Conservation (phyloP, 2,888 invertebrate genomes). For the Ochropleura leucogaster region DNA sequence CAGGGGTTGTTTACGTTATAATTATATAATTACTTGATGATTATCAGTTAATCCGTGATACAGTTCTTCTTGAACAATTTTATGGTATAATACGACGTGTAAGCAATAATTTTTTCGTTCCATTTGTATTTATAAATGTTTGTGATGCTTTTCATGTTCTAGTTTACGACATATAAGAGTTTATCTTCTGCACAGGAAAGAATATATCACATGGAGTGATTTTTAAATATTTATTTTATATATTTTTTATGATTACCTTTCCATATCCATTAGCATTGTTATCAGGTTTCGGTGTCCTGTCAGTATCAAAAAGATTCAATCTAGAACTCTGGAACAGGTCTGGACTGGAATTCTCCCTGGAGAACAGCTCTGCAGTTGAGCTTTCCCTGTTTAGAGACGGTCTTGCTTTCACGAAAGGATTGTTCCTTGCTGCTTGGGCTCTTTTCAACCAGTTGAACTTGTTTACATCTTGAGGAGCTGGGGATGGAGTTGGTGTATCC, state of each 20-base stretch:
- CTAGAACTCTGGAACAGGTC: conserved; percentile 87
- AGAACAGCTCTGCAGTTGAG: conserved; percentile 83
- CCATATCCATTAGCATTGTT: conserved; percentile 71
- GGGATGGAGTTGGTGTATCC: conserved; percentile 78
- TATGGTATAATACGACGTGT: no score
- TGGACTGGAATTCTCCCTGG: conserved; percentile 83
- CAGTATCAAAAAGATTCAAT: conserved; percentile 86
- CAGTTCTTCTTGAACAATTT: background rate
- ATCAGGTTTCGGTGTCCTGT: conserved; percentile 85
- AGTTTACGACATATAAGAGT: no score
- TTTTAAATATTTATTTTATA: background rate
- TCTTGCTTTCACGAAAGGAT: conserved; percentile 83
- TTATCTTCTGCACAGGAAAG: no score
- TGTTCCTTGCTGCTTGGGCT: conserved; percentile 78
- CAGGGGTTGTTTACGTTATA: conserved; percentile 12
- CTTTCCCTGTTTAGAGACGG: conserved; percentile 85
- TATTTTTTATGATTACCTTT: conserved; percentile 75
- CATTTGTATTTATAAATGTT: no score
- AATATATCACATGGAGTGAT: no score
- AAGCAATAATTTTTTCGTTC: no score
- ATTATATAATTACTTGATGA: conserved; percentile 7
- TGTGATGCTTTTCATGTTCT: no score
- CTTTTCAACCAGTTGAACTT: conserved; percentile 86
- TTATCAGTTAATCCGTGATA: conserved; percentile 25
- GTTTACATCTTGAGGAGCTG: conserved; percentile 73